Conservation (phyloP, 1,140 invertebrate species). For the Alviniconcha marisindica region DNA sequence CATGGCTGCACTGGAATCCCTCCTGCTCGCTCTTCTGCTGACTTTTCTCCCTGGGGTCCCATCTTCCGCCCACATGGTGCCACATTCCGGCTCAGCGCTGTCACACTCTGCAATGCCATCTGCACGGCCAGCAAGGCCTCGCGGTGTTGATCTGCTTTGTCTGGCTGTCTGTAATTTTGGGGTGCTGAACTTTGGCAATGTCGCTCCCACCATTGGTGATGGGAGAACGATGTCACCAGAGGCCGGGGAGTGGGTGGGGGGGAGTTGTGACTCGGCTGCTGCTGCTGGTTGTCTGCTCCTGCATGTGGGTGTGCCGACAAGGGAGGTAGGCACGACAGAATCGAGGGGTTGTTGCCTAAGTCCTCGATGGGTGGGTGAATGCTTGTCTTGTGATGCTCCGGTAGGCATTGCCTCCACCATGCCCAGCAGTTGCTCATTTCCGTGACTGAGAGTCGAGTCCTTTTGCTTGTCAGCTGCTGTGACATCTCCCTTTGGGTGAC, state of each 20-base stretch:
- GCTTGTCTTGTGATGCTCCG: neutral
- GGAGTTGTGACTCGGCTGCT: constrained; percentile 11
- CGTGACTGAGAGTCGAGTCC: too few relatives aligned
- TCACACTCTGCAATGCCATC: neutral
- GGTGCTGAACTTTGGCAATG: constrained; percentile 6
- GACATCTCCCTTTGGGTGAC: neutral
- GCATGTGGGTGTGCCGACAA: neutral
- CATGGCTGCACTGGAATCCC: too few relatives aligned
- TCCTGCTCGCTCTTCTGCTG: too few relatives aligned
- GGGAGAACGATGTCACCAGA: constrained; percentile 3
- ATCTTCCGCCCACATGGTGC: neutral
- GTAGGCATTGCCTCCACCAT: neutral
- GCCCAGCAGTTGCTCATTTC: neutral
- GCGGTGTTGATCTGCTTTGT: neutral
- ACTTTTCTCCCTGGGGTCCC: neutral
- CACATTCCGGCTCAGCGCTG: neutral
- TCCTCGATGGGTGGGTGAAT: neutral
- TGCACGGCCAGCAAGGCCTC: neutral
- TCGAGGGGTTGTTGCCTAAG: neutral
- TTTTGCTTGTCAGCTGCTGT: neutral
- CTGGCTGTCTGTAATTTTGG: constrained; percentile 6
- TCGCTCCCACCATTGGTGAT: neutral
- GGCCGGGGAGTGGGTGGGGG: neutral
- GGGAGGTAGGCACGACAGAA: neutral
- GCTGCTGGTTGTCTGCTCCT: neutral